Evolutionary conservation across 2,797 vertebrate genomes (phyloP).

Genomic region (Manis crassicaudata): DNA sequence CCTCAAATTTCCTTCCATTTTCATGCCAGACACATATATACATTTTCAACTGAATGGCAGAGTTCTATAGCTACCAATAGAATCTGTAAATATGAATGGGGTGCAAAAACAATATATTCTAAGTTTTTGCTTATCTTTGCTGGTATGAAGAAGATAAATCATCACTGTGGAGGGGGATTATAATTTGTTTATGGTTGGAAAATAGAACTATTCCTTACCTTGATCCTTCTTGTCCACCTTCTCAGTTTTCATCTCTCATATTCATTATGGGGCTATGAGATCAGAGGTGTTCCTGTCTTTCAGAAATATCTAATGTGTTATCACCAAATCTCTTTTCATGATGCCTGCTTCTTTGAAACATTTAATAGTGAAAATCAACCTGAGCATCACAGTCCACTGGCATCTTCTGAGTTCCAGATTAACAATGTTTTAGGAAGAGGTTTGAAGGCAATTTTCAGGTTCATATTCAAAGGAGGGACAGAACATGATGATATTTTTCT

Average conservation of each 20-base stretch:
- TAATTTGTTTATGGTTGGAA: neutral
- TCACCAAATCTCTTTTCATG: neutral
- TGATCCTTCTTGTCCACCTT: neutral
- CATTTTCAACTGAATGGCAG: neutral
- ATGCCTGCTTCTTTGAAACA: neutral
- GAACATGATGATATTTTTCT: neutral
- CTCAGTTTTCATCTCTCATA: neutral
- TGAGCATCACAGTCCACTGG: neutral
- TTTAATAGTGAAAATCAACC: neutral
- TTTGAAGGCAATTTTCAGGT: neutral
- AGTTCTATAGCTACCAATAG: neutral
- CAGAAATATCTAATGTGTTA: neutral
- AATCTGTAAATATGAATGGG: neutral
- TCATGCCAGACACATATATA: neutral
- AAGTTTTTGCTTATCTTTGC: neutral
- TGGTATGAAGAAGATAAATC: neutral
- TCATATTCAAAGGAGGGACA: neutral
- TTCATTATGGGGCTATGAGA: neutral
- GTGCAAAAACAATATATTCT: neutral
- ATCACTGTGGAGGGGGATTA: neutral
- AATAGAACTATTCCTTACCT: neutral
- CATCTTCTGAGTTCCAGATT: neutral
- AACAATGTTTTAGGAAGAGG: neutral
- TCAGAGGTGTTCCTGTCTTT: neutral
- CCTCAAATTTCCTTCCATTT: neutral